Base-by-base conservation (phyloP, 2,888 invertebrate species). In the Linhomoeus sp. region DNA sequence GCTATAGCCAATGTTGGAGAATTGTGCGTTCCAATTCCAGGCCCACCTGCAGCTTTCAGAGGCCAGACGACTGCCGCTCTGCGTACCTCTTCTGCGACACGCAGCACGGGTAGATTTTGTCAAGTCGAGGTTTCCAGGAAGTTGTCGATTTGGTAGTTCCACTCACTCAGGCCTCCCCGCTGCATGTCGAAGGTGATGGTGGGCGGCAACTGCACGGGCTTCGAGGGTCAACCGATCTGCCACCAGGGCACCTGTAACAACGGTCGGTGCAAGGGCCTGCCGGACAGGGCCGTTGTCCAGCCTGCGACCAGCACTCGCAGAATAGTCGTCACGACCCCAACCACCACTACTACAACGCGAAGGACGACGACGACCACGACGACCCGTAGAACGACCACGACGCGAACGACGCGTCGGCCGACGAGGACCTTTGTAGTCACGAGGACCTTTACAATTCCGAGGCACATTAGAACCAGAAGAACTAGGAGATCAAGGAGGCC, bases 61-160 rank as follows among this genome's bases (percentile, higher is more conserved):
- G 25, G 2, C 23, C 43, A 2, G 19, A 40, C 29, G 7, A 12
- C 12, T 50, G 50, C 40, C 45, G 38, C n/a, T 53, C 40, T n/a
- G 54, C 53, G n/a, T 59, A 53, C 37, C 49, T 61, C 20, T 61
- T 61, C 51, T 61, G 61, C 45, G 57, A 59, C 43, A 46, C 46
- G 7, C 2, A 25, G 38, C 37, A 37, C 17, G 37, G 37, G 17
- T 29, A 12, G 7, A 12, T 29, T 12, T 29, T 9, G 29, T n/a
- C n/a, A n/a, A n/a, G n/a, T n/a, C n/a, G n/a, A n/a, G n/a, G n/a
- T n/a, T n/a, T n/a, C n/a, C n/a, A n/a, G n/a, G n/a, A n/a, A n/a
- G n/a, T n/a, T n/a, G n/a, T n/a, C n/a, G n/a, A n/a, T n/a, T n/a
- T n/a, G n/a, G n/a, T n/a, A n/a, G n/a, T n/a, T n/a, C n/a, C n/a